Percentiles rank a stretch among this genome's conserved stretches.
These are phyloP conservation scores for Lutjanus campechanus DNA, from an alignment of 2,797 vertebrate genomes.

Conservation along the genomic window DNA sequence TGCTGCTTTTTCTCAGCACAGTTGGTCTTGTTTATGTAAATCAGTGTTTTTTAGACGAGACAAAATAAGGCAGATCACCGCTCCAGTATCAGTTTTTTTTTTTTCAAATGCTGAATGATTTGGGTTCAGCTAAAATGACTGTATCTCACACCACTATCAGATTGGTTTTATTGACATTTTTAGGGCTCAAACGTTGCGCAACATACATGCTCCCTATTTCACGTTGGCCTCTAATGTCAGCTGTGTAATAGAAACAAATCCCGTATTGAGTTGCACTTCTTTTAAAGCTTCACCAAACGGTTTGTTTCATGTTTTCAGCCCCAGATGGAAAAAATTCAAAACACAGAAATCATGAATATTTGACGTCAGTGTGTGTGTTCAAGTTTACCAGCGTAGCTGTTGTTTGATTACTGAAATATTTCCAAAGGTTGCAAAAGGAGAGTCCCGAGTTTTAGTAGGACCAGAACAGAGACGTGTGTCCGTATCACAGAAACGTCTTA, in stretches of 20 bases:
- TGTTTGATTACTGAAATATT: slow-evolving; percentile 39
- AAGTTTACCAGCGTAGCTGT: slow-evolving; percentile 13
- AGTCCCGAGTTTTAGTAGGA: not conserved
- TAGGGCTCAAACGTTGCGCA: not conserved
- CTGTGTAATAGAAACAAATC: slow-evolving; percentile 8
- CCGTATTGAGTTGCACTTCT: too few relatives aligned
- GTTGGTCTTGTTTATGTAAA: slow-evolving; percentile 30
- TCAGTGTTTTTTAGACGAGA: slow-evolving; percentile 15
- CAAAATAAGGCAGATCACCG: not conserved
- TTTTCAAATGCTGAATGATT: not conserved
- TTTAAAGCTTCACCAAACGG: slow-evolving; percentile 8
- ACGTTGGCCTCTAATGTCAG: not conserved
- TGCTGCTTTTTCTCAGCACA: slow-evolving; percentile 4
- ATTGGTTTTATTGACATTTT: not conserved
- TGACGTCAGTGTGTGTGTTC: slow-evolving; percentile 18
- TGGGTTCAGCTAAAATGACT: not conserved
- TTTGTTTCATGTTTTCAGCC: not conserved
- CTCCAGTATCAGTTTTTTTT: not conserved
- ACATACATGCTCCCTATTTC: not conserved
- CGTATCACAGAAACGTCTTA: too few relatives aligned
- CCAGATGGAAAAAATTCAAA: slow-evolving; percentile 6
- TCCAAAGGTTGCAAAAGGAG: slow-evolving; percentile 12
- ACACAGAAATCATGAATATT: not conserved
- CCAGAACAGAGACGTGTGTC: not conserved
- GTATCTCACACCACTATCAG: not conserved